Conservation (phyloP, 2,888 invertebrate species). For the Leptopilina myrica region DNA sequence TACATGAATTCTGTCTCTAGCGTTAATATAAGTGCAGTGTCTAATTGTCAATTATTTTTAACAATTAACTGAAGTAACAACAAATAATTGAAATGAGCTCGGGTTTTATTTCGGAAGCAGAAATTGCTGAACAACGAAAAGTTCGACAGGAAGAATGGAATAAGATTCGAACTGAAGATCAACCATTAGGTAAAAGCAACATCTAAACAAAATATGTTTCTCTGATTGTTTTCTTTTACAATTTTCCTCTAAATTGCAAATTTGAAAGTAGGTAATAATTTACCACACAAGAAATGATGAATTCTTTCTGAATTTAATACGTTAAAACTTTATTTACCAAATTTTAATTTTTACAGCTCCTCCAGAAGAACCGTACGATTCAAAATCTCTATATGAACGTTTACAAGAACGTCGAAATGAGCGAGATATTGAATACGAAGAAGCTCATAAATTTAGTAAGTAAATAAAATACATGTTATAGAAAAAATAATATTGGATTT, state of each 20-base stretch:
- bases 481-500: no score
- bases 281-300: no score
- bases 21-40: no score
- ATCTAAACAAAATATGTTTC: background rate
- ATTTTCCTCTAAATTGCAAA: no score
- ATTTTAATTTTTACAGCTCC: constrained; percentile 81
- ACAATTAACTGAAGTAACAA: background rate
- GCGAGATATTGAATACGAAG: constrained; percentile 96
- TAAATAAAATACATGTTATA: constrained; percentile 48
- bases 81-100: constrained; percentile 84
- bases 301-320: background rate
- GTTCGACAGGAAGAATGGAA: constrained; percentile 98
- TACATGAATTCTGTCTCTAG: no score
- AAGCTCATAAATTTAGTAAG: constrained; percentile 96
- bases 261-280: no score
- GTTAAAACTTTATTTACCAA: background rate
- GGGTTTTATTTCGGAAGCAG: constrained; percentile 93
- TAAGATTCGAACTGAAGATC: constrained; percentile 91
- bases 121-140: constrained; percentile 88
- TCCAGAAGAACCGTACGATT: constrained; percentile 91
- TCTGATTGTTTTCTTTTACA: no score
- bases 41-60: background rate
- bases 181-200: constrained; percentile 83
- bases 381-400: constrained; percentile 92
- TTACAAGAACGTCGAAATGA: constrained; percentile 94